A percentile compares a stretch with the other conserved stretches of the same genome.
Evolutionary conservation across 2,113 vertebrate genomes (phyloP).

Genomic region (Triplophysa dalaica): DNA sequence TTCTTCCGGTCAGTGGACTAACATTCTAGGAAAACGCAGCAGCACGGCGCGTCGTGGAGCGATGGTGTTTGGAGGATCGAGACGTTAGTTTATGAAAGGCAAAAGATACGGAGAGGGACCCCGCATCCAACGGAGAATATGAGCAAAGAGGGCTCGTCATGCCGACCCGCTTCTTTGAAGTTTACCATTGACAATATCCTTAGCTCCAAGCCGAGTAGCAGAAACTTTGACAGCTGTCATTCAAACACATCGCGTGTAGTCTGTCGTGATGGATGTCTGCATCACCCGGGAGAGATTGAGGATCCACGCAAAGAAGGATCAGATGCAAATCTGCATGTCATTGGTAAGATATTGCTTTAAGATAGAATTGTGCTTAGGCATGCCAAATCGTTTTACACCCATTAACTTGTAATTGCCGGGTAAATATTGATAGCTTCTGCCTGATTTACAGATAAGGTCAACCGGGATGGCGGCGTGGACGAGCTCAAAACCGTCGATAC

Average conservation of each 20-base stretch:
- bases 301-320: constrained; percentile 46
- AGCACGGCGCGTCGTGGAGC: constrained; percentile 65
- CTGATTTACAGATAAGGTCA: constrained; percentile 60
- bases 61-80: constrained; percentile 67
- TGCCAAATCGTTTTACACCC: neutral
- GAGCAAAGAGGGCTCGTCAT: constrained; percentile 76
- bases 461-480: constrained; percentile 50
- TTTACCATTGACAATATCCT: constrained; percentile 82
- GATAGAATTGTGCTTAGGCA: neutral
- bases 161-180: constrained; percentile 75
- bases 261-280: constrained; percentile 59
- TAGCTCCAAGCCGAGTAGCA: constrained; percentile 72
- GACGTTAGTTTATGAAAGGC: constrained; percentile 49
- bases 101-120: constrained; percentile 37
- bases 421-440: constrained; percentile 6
- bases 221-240: constrained; percentile 63
- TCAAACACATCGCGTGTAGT: constrained; percentile 48
- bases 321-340: constrained; percentile 50
- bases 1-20: constrained; percentile 65
- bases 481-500: constrained; percentile 60
- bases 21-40: constrained; percentile 53
- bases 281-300: constrained; percentile 52
- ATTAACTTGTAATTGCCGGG: neutral
- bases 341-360: constrained; percentile 61
- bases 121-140: constrained; percentile 68